These are phyloP conservation scores for Genyomyrus donnyi DNA, from an alignment of 2,113 vertebrate genomes.

Conservation along the genomic window DNA sequence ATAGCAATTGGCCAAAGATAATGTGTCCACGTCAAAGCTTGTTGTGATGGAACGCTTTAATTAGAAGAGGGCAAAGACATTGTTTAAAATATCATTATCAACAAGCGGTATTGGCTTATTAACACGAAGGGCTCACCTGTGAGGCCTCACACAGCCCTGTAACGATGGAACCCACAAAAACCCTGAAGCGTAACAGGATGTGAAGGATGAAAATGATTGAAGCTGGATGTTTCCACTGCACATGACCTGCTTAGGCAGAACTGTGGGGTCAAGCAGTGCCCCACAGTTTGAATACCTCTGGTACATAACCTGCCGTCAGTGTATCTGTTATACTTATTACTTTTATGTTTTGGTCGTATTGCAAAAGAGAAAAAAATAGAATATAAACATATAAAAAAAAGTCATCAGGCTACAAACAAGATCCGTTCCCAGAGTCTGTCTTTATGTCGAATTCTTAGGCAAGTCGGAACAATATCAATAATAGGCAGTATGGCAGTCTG, in stretches of 20 bases:
- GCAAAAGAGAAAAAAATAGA: not conserved
- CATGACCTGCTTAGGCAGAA: not conserved
- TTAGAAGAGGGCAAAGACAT: conserved; percentile 29
- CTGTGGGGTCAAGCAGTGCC: not conserved
- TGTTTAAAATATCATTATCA: conserved; percentile 23
- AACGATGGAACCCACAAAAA: not conserved
- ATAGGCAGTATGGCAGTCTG: no score
- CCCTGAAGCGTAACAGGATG: not conserved
- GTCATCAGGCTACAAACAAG: not conserved
- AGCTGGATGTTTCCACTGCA: not conserved
- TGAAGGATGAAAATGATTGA: not conserved
- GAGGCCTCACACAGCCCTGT: not conserved
- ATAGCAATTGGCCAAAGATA: conserved; percentile 37
- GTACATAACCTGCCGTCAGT: not conserved
- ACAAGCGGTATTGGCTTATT: not conserved
- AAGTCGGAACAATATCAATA: not conserved
- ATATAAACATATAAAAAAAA: not conserved
- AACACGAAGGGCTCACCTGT: not conserved
- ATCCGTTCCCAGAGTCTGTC: not conserved
- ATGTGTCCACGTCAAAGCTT: conserved; percentile 32
- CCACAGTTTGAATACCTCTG: not conserved
- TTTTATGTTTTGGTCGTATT: not conserved
- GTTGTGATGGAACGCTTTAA: conserved; percentile 34
- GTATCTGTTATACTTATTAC: not conserved
- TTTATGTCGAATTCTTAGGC: not conserved